Evolutionary conservation across 2,113 vertebrate genomes (phyloP).

Genomic region (Mellivora capensis): DNA sequence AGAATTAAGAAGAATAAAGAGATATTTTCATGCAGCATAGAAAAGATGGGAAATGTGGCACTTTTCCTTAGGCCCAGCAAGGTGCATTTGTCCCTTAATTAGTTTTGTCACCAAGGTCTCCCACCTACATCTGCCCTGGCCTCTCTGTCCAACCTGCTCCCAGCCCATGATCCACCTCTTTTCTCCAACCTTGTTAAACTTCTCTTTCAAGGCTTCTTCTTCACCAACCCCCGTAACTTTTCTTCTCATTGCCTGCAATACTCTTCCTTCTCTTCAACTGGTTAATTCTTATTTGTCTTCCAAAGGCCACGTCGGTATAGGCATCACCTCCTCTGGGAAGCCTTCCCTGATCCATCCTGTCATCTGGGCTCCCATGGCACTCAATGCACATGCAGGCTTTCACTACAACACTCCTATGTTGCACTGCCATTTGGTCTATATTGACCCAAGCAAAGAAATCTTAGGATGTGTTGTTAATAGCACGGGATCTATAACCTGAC

Average conservation of each 20-base stretch:
- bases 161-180: neutral
- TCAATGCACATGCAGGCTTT: neutral
- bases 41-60: neutral
- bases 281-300: neutral
- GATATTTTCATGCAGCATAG: neutral
- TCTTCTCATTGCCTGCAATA: neutral
- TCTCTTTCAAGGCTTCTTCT: neutral
- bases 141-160: neutral
- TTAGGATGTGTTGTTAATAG: neutral
- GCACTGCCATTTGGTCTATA: neutral
- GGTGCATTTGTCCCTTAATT: neutral
- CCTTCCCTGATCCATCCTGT: neutral
- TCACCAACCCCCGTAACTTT: neutral
- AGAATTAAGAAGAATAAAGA: neutral
- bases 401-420: neutral
- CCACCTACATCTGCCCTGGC: neutral
- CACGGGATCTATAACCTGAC: neutral
- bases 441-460: neutral
- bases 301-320: neutral
- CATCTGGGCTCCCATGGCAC: neutral
- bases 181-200: neutral
- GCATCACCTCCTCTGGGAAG: neutral
- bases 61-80: neutral
- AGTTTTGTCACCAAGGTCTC: neutral
- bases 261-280: neutral